Percentiles rank a stretch among this genome's conserved stretches.
These are phyloP conservation scores for Bovichtus variegatus DNA, from an alignment of 2,797 vertebrate species.

Conservation along the genomic window DNA sequence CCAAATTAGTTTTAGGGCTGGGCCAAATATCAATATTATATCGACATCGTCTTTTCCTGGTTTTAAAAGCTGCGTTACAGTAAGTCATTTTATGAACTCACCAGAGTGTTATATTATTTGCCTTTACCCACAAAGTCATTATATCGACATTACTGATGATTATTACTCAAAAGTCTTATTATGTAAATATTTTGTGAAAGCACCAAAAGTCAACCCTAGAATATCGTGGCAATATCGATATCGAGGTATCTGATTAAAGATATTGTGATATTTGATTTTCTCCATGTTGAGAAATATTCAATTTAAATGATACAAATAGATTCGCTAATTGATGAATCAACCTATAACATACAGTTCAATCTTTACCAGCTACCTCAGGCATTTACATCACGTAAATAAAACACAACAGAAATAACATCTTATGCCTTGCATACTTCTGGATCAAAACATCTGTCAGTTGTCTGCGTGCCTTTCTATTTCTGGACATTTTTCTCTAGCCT, in stretches of 20 bases:
- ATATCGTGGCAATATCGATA: background rate
- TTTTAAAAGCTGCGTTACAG: background rate
- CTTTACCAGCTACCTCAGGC: background rate
- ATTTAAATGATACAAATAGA: background rate
- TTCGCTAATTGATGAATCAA: background rate
- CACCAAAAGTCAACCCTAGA: background rate
- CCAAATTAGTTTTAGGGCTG: no score
- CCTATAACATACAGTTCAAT: background rate
- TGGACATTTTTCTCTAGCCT: slow-evolving; percentile 26
- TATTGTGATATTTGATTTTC: no score
- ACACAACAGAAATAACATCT: no score
- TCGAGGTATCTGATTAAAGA: background rate
- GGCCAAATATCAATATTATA: background rate
- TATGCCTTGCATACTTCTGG: background rate
- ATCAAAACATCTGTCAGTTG: slow-evolving; percentile 29
- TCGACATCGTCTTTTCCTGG: background rate
- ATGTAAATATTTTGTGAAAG: background rate
- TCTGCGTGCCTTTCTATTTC: slow-evolving; percentile 43
- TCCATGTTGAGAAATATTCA: background rate
- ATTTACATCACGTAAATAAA: background rate
- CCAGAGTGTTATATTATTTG: no score
- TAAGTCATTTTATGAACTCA: no score
- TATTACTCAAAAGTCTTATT: background rate
- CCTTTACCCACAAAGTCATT: background rate
- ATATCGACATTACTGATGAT: background rate